Evolutionary conservation across 2,113 vertebrate genomes (phyloP).

Genomic region (Seriola quinqueradiata): DNA sequence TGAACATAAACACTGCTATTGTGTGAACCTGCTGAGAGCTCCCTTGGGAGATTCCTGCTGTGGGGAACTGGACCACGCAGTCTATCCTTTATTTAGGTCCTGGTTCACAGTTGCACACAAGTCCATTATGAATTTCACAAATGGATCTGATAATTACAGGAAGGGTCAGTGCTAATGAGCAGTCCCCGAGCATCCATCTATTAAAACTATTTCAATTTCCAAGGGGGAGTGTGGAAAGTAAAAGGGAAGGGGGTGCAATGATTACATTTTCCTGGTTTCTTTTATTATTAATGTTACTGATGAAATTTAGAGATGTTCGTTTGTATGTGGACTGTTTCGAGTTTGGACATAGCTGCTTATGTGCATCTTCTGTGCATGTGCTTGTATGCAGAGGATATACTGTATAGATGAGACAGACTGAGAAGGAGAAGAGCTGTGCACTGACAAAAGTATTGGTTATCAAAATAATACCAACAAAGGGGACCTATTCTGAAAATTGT

Average conservation of each 20-base stretch:
- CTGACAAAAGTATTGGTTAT: slow-evolving; percentile 15
- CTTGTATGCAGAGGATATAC: neutral
- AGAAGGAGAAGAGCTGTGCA: neutral
- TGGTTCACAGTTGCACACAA: slow-evolving; percentile 78
- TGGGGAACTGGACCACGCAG: slow-evolving; percentile 72
- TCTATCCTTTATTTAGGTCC: slow-evolving; percentile 75
- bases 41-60: slow-evolving; percentile 66
- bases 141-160: slow-evolving; percentile 86
- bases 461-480: slow-evolving; percentile 10
- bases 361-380: slow-evolving; percentile 3
- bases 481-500: slow-evolving; percentile 8
- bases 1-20: slow-evolving; percentile 60
- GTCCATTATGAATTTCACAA: slow-evolving; percentile 86
- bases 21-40: slow-evolving; percentile 65
- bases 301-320: slow-evolving; percentile 77
- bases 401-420: neutral
- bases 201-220: slow-evolving; percentile 86
- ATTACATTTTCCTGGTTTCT: slow-evolving; percentile 78
- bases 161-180: slow-evolving; percentile 84
- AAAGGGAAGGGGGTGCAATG: slow-evolving; percentile 53
- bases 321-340: slow-evolving; percentile 18
- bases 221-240: slow-evolving; percentile 34
- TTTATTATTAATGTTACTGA: slow-evolving; percentile 84
- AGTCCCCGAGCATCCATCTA: slow-evolving; percentile 80
- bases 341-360: slow-evolving; percentile 30